Evolutionary conservation across 2,888 invertebrate genomes (phyloP).

Genomic region (Augochlorella aurata): DNA sequence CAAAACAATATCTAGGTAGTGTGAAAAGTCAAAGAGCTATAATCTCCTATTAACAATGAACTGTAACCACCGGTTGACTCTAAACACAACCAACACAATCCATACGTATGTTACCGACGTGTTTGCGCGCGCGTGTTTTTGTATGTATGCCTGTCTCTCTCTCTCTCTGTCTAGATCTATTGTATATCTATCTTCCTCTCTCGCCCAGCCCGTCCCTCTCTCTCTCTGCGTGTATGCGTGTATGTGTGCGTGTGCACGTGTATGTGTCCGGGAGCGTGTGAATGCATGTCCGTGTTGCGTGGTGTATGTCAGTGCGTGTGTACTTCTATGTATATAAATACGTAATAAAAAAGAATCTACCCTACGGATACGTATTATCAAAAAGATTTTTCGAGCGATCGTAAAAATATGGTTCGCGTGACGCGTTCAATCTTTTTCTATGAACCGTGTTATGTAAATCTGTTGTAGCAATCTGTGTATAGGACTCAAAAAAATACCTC

Average conservation of each 20-base stretch:
- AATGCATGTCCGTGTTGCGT: neutral
- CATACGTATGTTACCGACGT: constrained; percentile 42
- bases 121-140: neutral
- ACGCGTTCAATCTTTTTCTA: constrained; percentile 60
- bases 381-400: constrained; percentile 64
- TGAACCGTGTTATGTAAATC: constrained; percentile 63
- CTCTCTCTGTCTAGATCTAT: too few relatives aligned
- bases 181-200: too few relatives aligned
- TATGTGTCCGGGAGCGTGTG: neutral
- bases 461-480: constrained; percentile 64
- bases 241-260: neutral
- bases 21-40: constrained; percentile 41
- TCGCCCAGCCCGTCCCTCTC: too few relatives aligned
- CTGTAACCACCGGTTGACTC: constrained; percentile 21
- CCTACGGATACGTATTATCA: constrained; percentile 66
- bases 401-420: constrained; percentile 67
- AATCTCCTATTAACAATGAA: constrained; percentile 30
- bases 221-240: too few relatives aligned
- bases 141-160: neutral
- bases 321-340: constrained; percentile 42
- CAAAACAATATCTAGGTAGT: constrained; percentile 19
- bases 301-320: neutral
- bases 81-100: constrained; percentile 48
- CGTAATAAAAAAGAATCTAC: constrained; percentile 70
- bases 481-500: constrained; percentile 65